Evolutionary conservation across 2,113 vertebrate genomes (phyloP).

Genomic region (Heloderma charlesbogerti): DNA sequence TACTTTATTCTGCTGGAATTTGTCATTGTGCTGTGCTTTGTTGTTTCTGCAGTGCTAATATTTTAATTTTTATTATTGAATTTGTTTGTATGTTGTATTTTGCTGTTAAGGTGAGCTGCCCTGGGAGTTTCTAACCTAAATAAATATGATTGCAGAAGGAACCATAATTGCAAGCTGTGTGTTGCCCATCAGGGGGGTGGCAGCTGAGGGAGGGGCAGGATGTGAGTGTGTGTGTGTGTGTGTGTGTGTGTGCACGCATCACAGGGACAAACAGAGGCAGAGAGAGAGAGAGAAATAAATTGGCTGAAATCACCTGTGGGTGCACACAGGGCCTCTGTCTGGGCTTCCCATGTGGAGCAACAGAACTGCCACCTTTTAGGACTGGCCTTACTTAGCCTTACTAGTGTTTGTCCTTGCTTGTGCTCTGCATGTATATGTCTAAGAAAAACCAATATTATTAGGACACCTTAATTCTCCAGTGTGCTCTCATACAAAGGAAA

Average conservation of each 20-base stretch:
- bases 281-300: not conserved
- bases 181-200: not conserved
- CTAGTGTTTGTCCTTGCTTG: not conserved
- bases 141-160: not conserved
- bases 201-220: not conserved
- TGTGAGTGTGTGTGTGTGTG: no score
- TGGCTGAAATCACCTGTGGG: not conserved
- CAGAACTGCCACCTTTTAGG: not conserved
- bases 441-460: not conserved
- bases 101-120: not conserved
- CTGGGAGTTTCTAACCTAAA: no score
- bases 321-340: not conserved
- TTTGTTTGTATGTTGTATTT: not conserved
- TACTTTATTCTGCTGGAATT: not conserved
- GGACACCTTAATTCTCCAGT: not conserved
- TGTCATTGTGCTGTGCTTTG: not conserved
- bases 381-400: not conserved
- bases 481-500: not conserved
- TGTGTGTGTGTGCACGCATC: not conserved
- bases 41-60: not conserved
- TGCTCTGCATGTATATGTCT: not conserved
- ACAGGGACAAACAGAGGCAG: no score
- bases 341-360: not conserved
- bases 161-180: not conserved
- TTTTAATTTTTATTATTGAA: not conserved